Evolutionary conservation across 1,140 invertebrate species (phyloP).

Genomic region (Pararge aegeria): DNA sequence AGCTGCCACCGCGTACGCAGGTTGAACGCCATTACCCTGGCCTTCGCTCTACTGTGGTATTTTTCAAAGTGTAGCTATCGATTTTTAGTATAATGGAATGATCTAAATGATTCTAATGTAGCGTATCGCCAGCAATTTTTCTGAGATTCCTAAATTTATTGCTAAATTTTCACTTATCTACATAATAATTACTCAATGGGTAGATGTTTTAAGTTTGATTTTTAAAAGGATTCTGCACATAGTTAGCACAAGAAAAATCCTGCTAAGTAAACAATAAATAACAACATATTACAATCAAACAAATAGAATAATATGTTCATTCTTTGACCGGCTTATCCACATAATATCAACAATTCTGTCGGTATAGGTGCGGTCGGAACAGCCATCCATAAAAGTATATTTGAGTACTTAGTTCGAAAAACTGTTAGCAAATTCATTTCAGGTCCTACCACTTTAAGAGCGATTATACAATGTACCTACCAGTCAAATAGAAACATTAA

Average conservation of each 20-base stretch:
- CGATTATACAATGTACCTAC: too few relatives aligned
- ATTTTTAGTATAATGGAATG: slow-evolving; percentile 46
- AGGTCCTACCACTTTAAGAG: too few relatives aligned
- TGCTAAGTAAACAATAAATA: not conserved
- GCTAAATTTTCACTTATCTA: slow-evolving; percentile 30
- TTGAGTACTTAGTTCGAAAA: too few relatives aligned
- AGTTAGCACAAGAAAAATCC: not conserved
- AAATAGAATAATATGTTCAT: not conserved
- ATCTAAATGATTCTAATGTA: slow-evolving; percentile 40
- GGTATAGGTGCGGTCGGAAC: too few relatives aligned
- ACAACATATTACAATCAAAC: not conserved
- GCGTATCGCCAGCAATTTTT: slow-evolving; percentile 25
- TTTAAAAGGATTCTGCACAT: not conserved
- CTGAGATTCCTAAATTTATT: slow-evolving; percentile 55
- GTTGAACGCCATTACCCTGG: too few relatives aligned
- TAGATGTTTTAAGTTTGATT: not conserved
- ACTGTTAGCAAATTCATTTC: too few relatives aligned
- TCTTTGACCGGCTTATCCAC: not conserved
- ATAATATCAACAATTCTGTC: not conserved
- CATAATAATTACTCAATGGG: not conserved
- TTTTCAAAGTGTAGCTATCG: slow-evolving; percentile 3
- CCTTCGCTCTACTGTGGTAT: not conserved
- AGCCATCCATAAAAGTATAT: too few relatives aligned
- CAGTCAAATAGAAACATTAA: too few relatives aligned
- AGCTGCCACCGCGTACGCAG: too few relatives aligned